phyloP scores from a whole-genome alignment of 2,113 vertebrate species.

The Pachyramphus minor region DNA sequence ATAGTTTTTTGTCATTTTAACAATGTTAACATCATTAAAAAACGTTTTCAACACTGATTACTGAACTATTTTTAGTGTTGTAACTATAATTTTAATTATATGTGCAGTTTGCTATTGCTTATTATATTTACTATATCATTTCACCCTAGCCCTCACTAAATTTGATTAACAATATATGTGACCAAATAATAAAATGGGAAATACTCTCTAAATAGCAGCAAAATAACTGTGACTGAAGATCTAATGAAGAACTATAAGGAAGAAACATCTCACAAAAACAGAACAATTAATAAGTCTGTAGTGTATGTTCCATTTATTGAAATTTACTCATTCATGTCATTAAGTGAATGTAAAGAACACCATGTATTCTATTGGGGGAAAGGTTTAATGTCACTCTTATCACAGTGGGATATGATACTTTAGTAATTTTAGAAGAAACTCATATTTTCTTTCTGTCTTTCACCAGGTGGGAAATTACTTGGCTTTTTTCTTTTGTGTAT shows the following conservation, averaged over 20 bases:
- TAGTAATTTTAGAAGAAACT: neutral
- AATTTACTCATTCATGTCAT: neutral
- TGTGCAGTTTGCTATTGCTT: neutral
- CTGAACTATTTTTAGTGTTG: neutral
- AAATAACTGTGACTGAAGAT: neutral
- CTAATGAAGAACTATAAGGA: neutral
- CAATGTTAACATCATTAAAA: neutral
- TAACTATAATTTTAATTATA: neutral
- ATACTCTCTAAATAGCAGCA: neutral
- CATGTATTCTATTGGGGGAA: accelerated
- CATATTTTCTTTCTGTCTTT: neutral
- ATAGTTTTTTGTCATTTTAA: neutral
- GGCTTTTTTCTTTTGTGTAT: neutral
- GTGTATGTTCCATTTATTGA: neutral
- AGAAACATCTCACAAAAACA: neutral
- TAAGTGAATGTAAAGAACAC: neutral
- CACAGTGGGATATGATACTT: neutral
- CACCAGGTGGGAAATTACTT: neutral
- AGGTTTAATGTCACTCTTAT: neutral
- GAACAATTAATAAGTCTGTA: neutral
- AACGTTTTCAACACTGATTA: neutral
- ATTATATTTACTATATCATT: neutral
- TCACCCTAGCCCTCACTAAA: neutral
- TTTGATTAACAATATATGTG: neutral
- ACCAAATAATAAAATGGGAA: neutral